phyloP scores from a whole-genome alignment of 1,140 invertebrate genomes.

The Philopotamus ludificatus region DNA sequence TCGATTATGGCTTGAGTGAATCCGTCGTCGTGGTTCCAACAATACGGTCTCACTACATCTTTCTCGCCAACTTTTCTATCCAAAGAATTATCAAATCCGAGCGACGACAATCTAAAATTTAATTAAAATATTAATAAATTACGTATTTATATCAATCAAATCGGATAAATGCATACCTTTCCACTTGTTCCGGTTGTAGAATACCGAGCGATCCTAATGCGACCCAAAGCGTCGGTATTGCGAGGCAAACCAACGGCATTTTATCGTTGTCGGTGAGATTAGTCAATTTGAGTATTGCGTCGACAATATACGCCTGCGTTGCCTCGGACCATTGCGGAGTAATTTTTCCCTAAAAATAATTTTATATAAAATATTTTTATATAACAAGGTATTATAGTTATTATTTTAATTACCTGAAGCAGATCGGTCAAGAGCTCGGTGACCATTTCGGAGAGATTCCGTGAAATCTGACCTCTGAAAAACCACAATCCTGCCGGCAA shows the following conservation, averaged over 20 bases:
- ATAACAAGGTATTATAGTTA: neutral
- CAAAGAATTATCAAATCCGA: constrained; percentile 13
- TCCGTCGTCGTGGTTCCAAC: constrained; percentile 96
- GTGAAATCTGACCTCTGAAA: constrained; percentile 77
- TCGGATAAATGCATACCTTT: constrained; percentile 55
- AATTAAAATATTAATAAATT: constrained; percentile 1
- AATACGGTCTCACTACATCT: constrained; percentile 59
- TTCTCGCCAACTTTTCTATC: neutral
- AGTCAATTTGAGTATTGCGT: constrained; percentile 84
- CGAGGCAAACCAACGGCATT: constrained; percentile 72
- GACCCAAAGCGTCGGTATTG: constrained; percentile 85
- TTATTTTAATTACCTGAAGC: constrained; percentile 66
- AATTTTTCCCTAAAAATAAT: constrained; percentile 70
- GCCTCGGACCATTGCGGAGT: constrained; percentile 83
- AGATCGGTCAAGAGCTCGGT: constrained; percentile 88
- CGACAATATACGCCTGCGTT: constrained; percentile 88
- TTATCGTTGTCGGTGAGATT: constrained; percentile 75
- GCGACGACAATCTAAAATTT: constrained; percentile 21
- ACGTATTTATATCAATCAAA: neutral
- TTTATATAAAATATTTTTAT: neutral
- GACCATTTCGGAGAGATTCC: constrained; percentile 84
- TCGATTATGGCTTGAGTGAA: constrained; percentile 91
- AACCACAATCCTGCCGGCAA: constrained; percentile 66
- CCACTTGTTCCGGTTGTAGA: constrained; percentile 87
- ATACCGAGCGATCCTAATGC: constrained; percentile 91